Conservation (phyloP, 2,113 vertebrate genomes). For the Odocoileus virginianus region DNA sequence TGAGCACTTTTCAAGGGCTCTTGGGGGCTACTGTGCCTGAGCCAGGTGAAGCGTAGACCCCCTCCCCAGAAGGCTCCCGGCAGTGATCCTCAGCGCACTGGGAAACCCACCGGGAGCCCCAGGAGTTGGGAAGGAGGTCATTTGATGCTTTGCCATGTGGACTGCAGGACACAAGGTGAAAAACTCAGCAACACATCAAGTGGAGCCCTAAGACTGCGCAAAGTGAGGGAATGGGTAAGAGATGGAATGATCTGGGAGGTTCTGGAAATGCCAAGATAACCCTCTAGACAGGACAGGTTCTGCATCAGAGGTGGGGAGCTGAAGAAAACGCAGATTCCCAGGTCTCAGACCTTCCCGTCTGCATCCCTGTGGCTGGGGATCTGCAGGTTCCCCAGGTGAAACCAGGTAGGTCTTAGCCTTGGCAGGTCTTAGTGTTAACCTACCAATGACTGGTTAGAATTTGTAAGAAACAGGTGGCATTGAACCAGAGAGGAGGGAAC, state of each 20-base stretch:
- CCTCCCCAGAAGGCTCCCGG: not conserved
- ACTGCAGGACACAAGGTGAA: not conserved
- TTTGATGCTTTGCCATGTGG: not conserved
- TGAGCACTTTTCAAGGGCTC: not conserved
- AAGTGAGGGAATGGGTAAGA: not conserved
- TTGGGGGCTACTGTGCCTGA: not conserved
- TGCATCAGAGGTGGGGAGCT: not conserved
- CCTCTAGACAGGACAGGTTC: not conserved
- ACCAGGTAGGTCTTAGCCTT: not conserved
- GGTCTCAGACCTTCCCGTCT: not conserved
- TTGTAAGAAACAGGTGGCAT: not conserved
- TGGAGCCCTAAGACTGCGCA: not conserved
- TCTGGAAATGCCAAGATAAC: not conserved
- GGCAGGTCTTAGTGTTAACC: not conserved
- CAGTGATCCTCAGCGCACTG: accelerated
- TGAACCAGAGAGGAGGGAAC: not conserved
- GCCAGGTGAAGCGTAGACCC: not conserved
- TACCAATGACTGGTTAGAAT: not conserved
- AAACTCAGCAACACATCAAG: accelerated
- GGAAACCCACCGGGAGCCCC: not conserved
- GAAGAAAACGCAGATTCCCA: not conserved
- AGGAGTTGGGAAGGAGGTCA: not conserved
- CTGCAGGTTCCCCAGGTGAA: not conserved
- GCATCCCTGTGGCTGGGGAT: not conserved
- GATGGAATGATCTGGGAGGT: not conserved